phyloP scores from a whole-genome alignment of 2,797 vertebrate genomes.

The Molossus molossus region DNA sequence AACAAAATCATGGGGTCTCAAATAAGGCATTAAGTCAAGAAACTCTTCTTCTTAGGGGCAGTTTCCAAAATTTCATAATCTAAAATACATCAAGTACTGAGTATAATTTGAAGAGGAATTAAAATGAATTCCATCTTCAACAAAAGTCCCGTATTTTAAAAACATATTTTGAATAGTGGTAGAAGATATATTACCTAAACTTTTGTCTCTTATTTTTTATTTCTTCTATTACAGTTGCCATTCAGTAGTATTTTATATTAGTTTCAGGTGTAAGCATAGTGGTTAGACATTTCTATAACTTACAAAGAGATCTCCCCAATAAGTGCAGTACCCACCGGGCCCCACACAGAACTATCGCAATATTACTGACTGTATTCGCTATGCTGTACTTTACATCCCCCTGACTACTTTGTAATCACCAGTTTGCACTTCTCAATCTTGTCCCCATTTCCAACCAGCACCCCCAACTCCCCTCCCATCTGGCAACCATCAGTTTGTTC shows the following conservation, averaged over 20 bases:
- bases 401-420: not conserved
- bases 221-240: not conserved
- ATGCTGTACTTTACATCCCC: not conserved
- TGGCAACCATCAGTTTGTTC: not conserved
- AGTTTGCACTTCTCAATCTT: not conserved
- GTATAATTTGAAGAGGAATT: not conserved
- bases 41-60: not conserved
- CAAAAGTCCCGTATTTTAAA: not conserved
- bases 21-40: not conserved
- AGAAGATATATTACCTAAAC: not conserved
- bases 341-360: not conserved
- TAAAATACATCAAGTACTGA: slow-evolving; percentile 18
- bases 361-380: not conserved
- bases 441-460: not conserved
- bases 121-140: slow-evolving; percentile 20
- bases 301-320: not conserved
- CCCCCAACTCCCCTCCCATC: not conserved
- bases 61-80: slow-evolving; percentile 38
- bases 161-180: not conserved
- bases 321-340: not conserved
- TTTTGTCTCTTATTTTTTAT: not conserved
- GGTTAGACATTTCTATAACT: not conserved
- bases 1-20: not conserved
- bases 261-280: not conserved
- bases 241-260: not conserved